Evolutionary conservation across 2,797 vertebrate genomes (phyloP), one percentile per base, ranked within the genome.

Genomic region (Lates japonicus): DNA sequence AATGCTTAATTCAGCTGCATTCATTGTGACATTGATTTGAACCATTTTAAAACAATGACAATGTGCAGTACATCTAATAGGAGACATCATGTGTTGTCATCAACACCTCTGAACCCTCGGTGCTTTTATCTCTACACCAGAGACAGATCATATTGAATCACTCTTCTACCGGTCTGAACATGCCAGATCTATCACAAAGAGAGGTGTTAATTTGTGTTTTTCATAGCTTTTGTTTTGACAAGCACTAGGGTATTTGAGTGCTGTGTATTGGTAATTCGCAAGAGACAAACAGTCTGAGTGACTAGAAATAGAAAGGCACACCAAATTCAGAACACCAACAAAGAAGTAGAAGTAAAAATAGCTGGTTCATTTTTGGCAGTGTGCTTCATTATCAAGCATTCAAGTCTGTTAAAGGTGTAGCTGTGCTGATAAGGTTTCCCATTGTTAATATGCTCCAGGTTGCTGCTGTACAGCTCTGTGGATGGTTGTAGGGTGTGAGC

Each of bases 171-270:
- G 29, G 76, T 75, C 61, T 31, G 9, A 59, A 79, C 67, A 66
- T 63, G 71, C 51, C 60, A 74, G 60, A 52, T 79, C 22, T 31
- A 37, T 80, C 19, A 7, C 37, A 22, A 51, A 48, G 19, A 60
- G 31, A 65, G 58, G 31, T n/a, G 66, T 68, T 80, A 33, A 75
- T 77, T 80, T 76, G 6, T 70, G 17, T 74, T 63, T 75, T 67
- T 81, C 25, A 42, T 62, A 25, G 80, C 25, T 74, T 80, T 54
- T 78, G 62, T 83, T 80, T 60, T 75, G 52, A 83, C 62, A 77
- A 41, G 62, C 13, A 3, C 78, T 76, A 69, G 10, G 22, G 39
- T 66, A 67, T 70, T 74, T 68, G 20, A 64, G 13, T 42, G 20
- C 57, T 3, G n/a, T 60, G 31, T 61, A 29, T 69, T 66, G 31